phyloP scores from a whole-genome alignment of 2,113 vertebrate genomes.

The Tenebrosternarchus preto region DNA sequence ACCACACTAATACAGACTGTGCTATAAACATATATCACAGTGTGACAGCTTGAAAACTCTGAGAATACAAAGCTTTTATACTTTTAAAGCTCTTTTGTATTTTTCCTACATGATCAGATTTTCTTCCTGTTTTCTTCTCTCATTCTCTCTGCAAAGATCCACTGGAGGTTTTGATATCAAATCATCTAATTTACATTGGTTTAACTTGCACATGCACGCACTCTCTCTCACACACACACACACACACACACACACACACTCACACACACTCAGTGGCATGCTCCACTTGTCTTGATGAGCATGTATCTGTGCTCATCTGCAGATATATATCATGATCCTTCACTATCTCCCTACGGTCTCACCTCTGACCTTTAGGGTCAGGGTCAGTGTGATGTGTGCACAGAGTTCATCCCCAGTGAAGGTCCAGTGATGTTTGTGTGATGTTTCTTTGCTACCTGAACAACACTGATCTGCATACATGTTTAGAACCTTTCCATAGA shows the following conservation, averaged over 20 bases:
- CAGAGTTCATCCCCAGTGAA: conserved; percentile 10
- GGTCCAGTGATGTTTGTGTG: conserved; percentile 1
- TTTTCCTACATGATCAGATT: too few relatives aligned
- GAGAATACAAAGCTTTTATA: too few relatives aligned
- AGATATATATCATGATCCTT: conserved; percentile 16
- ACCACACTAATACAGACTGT: too few relatives aligned
- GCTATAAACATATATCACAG: too few relatives aligned
- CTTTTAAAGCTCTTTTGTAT: too few relatives aligned
- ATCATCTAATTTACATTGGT: background rate
- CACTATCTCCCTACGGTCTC: background rate
- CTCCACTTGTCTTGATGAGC: background rate
- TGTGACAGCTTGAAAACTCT: too few relatives aligned
- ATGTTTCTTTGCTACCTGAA: background rate
- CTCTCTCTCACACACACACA: background rate
- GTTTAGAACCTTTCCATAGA: too few relatives aligned
- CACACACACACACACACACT: background rate
- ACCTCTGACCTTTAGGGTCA: conserved; percentile 23
- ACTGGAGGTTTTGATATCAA: too few relatives aligned
- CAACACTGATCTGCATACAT: too few relatives aligned
- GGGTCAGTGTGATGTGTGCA: conserved; percentile 21
- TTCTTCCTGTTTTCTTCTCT: too few relatives aligned
- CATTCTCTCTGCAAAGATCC: too few relatives aligned
- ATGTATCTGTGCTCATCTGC: background rate
- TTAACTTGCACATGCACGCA: too few relatives aligned
- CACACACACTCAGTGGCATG: background rate